Base-by-base conservation (phyloP, 2,797 vertebrate genomes). In the Geotrypetes seraphini region DNA sequence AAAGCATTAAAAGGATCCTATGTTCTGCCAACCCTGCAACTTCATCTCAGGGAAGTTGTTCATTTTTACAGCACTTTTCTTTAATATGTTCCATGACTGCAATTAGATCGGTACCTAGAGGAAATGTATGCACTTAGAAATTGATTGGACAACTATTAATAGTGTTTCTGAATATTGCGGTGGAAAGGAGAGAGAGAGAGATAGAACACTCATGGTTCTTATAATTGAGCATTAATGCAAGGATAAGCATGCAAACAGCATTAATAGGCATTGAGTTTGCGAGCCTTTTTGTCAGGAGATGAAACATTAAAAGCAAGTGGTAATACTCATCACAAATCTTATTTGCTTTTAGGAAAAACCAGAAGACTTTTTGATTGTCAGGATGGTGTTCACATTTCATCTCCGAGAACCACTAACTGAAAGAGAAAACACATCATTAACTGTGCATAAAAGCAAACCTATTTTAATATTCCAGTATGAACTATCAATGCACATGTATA, bases 51-150 rank as follows among this genome's bases (percentile, higher is more conserved):
- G 60, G 28, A 40, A 43, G 58, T 49, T 68, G 52, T 60, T 55
- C 53, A 57, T 56, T 66, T 57, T 70, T 54, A 54, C 46, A 53
- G 54, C 29, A 56, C 55, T 64, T 51, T 54, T 59, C 57, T 57
- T 53, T 66, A 71, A 72, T 65, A 56, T 54, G 48, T 70, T 41
- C 66, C 53, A 40, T 68, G 63, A 73, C 68, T 70, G 69, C 66
- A 75, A 73, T 75, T 73, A 78, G 39, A 66, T 48, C 50, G 45
- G 54, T 57, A 72, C 33, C 54, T 64, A 61, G 56, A 73, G 68
- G 64, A 75, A 75, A 72, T 64, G 53, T 53, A 47, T 57, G 58
- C 69, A 65, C 58, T 65, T 57, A 55, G 44, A 60, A 63, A 69
- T 54, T 63, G 55, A 75, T 68, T 72, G 51, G 68, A 29, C 25